Percentiles rank a stretch among this genome's conserved stretches.
phyloP scores from a whole-genome alignment of 23 tunicate species.

The Oikopleura albicans region DNA sequence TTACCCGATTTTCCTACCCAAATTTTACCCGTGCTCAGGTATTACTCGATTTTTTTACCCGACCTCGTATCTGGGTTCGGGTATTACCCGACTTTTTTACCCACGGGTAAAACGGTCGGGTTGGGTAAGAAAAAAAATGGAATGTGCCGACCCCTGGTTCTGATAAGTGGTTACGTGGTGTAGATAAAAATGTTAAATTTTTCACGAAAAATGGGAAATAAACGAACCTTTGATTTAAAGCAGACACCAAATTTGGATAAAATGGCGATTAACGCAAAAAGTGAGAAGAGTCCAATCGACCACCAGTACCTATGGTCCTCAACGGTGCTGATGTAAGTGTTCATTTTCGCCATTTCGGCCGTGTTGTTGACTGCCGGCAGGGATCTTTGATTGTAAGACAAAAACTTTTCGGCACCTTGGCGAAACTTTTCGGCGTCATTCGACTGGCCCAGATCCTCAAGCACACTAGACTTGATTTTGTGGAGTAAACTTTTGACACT shows the following conservation, averaged over 20 bases:
- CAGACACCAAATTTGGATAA: constrained; percentile 10
- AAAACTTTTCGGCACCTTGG: neutral
- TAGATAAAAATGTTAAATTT: too few species aligned
- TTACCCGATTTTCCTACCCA: too few species aligned
- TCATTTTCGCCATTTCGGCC: neutral
- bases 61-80: too few species aligned
- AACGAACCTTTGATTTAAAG: neutral
- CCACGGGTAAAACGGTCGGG: too few species aligned
- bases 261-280: neutral
- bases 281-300: neutral
- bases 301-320: neutral
- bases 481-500: neutral
- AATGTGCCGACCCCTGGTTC: too few species aligned
- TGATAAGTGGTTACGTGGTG: too few species aligned
- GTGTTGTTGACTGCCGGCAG: neutral
- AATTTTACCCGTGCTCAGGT: too few species aligned
- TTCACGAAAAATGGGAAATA: too few species aligned
- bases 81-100: too few species aligned
- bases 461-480: neutral
- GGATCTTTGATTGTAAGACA: neutral
- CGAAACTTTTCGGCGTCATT: neutral
- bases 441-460: neutral
- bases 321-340: neutral
- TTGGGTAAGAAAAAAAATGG: too few species aligned
- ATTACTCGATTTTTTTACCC: too few species aligned